Conservation (phyloP, 2,797 vertebrate genomes). For the Etheostoma perlongum region DNA sequence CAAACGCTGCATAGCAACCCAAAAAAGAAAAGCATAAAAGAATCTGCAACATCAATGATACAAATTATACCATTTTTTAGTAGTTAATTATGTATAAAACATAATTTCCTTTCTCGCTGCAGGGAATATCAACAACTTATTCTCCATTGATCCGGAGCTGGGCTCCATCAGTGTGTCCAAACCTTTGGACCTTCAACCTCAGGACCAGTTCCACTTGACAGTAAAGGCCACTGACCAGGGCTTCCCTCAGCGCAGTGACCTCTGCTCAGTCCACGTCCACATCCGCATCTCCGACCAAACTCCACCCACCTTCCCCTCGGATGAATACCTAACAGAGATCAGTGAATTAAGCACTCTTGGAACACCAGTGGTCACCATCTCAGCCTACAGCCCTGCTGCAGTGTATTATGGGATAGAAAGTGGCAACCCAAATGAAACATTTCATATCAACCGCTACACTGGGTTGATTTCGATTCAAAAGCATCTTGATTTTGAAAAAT, state of each 20-base stretch:
- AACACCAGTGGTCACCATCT: constrained; percentile 87
- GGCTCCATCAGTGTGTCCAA: constrained; percentile 89
- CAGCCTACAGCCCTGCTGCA: constrained; percentile 86
- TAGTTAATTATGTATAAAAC: not conserved
- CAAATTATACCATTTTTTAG: not conserved
- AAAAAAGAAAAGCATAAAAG: not conserved
- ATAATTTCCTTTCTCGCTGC: constrained; percentile 42
- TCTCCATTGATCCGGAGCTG: constrained; percentile 86
- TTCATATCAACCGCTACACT: constrained; percentile 91
- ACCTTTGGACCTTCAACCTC: constrained; percentile 82
- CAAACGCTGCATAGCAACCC: too few relatives aligned
- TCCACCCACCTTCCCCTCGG: constrained; percentile 88
- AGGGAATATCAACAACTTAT: constrained; percentile 91
- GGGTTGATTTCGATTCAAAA: constrained; percentile 89
- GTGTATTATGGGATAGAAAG: constrained; percentile 92
- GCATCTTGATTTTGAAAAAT: constrained; percentile 90
- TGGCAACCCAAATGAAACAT: constrained; percentile 87
- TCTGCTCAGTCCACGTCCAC: constrained; percentile 87
- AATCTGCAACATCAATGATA: not conserved
- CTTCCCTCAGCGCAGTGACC: constrained; percentile 89
- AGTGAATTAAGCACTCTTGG: constrained; percentile 87
- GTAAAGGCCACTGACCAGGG: constrained; percentile 93
- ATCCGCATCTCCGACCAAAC: constrained; percentile 88
- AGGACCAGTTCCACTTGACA: constrained; percentile 88
- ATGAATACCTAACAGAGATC: constrained; percentile 92